Evolutionary conservation across 2,797 vertebrate species (phyloP).

Genomic region (Hybognathus amarus): DNA sequence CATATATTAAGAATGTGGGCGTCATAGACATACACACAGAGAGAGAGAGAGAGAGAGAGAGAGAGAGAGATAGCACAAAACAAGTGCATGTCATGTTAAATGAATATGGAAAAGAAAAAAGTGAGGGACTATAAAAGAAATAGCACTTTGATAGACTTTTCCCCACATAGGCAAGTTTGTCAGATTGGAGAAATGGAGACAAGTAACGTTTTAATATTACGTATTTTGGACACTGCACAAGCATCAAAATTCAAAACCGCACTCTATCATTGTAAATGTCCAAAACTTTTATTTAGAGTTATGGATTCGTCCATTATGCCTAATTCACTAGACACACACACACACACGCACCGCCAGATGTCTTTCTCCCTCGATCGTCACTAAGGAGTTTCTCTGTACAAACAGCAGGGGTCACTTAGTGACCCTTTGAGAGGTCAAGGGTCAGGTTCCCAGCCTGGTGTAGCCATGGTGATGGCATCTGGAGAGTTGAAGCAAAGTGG

Average conservation of each 20-base stretch:
- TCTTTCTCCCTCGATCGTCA: conserved; percentile 65
- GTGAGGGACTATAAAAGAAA: background rate
- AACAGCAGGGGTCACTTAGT: conserved; percentile 73
- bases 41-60: background rate
- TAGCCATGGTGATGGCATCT: conserved; percentile 75
- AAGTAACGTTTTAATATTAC: background rate
- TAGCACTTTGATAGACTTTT: conserved; percentile 9
- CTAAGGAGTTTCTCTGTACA: conserved; percentile 64
- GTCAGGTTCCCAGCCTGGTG: conserved; percentile 75
- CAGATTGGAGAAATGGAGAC: background rate
- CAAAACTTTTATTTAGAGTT: background rate
- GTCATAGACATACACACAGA: conserved; percentile 17
- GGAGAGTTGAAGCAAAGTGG: conserved; percentile 61
- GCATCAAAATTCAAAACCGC: conserved; percentile 5
- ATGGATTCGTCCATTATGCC: background rate
- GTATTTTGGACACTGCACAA: background rate
- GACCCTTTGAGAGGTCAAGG: conserved; percentile 79
- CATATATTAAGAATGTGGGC: conserved; percentile 7
- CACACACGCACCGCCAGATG: conserved; percentile 70
- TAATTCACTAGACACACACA: conserved; percentile 32
- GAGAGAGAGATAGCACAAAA: background rate
- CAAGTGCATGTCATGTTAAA: conserved; percentile 23
- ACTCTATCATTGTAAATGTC: conserved; percentile 38
- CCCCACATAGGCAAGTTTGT: background rate
- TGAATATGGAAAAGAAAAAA: conserved; percentile 38